Evolutionary conservation across 2,797 vertebrate species (phyloP).

Genomic region (Pempheris klunzingeri): DNA sequence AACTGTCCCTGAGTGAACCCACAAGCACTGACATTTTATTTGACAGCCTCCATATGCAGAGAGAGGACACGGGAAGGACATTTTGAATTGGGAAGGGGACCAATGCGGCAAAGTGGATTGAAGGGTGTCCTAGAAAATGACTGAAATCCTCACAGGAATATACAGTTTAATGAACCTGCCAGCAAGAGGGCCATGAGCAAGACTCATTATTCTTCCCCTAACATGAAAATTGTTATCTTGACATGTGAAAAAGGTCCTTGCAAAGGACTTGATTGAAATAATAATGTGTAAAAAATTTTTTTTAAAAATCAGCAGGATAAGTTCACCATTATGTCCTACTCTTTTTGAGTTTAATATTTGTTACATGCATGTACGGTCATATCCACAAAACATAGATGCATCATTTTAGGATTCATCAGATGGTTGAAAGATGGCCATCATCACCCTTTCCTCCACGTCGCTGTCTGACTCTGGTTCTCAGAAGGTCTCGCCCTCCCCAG

Average conservation of each 20-base stretch:
- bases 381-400: not conserved
- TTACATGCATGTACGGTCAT: not conserved
- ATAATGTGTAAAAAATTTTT: not conserved
- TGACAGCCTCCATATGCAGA: constrained; percentile 47
- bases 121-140: constrained; percentile 83
- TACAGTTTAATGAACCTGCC: constrained; percentile 72
- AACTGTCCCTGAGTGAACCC: constrained; percentile 39
- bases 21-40: constrained; percentile 58
- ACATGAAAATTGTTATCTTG: constrained; percentile 21
- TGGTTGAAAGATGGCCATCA: constrained; percentile 14
- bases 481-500: constrained; percentile 32
- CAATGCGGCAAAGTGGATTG: constrained; percentile 75
- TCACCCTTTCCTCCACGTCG: constrained; percentile 15
- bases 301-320: not conserved
- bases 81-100: constrained; percentile 70
- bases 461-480: constrained; percentile 37
- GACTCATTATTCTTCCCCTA: constrained; percentile 37
- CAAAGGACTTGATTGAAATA: constrained; percentile 1
- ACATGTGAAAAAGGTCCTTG: not conserved
- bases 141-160: constrained; percentile 77
- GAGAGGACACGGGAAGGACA: constrained; percentile 80
- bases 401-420: not conserved
- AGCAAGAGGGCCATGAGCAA: constrained; percentile 44
- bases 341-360: constrained; percentile 11
- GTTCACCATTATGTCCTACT: not conserved